A percentile compares a stretch with the other conserved stretches of the same genome.
These are phyloP conservation scores for Heliconius sara DNA, from an alignment of 2,888 invertebrate species.

Conservation along the genomic window DNA sequence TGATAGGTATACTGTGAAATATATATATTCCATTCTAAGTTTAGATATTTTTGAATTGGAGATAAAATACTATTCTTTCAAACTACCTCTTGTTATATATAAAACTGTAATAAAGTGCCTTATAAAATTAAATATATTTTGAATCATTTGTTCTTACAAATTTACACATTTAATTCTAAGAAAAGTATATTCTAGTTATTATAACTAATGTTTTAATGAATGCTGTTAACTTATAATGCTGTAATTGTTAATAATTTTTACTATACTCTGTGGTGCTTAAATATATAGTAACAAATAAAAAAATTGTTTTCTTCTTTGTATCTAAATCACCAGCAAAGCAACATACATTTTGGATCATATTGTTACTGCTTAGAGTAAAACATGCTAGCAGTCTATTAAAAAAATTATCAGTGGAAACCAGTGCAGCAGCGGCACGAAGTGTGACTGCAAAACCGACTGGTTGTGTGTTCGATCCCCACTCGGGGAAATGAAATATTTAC, in stretches of 20 bases:
- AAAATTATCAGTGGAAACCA: no score
- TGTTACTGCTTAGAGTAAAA: no score
- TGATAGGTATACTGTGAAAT: neutral
- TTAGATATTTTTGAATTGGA: neutral
- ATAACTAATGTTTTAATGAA: constrained; percentile 6
- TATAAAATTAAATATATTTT: neutral
- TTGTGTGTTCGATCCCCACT: no score
- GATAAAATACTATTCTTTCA: neutral
- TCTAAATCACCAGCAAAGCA: neutral
- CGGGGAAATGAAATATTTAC: no score
- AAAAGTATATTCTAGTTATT: constrained; percentile 7
- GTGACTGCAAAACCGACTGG: no score
- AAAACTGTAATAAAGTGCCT: neutral
- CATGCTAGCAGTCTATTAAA: no score
- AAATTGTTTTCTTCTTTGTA: neutral
- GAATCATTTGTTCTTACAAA: neutral
- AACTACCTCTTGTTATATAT: neutral
- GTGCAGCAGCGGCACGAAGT: no score
- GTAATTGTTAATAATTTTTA: constrained; percentile 2
- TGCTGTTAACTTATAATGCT: neutral
- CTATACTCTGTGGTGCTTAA: constrained; percentile 23
- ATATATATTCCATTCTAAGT: neutral
- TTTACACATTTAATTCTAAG: neutral
- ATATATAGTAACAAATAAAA: constrained; percentile 20
- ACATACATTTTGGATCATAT: no score